Evolutionary conservation across 2,113 vertebrate species (phyloP).

Genomic region (Hymenochirus boettgeri): DNA sequence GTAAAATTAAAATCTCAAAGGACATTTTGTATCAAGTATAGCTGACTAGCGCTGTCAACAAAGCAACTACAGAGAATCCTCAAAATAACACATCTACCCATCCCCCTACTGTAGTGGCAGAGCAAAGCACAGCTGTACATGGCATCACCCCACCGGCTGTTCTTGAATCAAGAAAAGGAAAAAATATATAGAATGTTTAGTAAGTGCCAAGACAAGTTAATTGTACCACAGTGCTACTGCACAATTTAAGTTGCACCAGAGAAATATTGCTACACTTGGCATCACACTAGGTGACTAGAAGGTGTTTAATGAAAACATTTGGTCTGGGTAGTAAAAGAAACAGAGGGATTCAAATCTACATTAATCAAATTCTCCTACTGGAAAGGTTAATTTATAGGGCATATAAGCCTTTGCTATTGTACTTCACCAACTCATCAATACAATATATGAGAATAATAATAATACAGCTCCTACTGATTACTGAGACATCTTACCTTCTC

Average conservation of each 20-base stretch:
- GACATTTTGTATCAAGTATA: neutral
- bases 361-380: neutral
- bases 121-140: slow-evolving; percentile 17
- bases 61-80: slow-evolving; percentile 1
- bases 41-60: slow-evolving; percentile 3
- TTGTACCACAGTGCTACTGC: too few relatives aligned
- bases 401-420: too few relatives aligned
- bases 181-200: neutral
- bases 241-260: neutral
- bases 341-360: neutral
- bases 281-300: neutral
- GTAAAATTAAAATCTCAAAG: too few relatives aligned
- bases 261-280: neutral
- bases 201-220: neutral
- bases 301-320: too few relatives aligned
- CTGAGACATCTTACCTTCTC: slow-evolving; percentile 74
- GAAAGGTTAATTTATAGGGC: neutral
- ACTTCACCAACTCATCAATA: too few relatives aligned
- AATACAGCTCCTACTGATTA: neutral
- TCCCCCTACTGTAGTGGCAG: slow-evolving; percentile 5
- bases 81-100: neutral
- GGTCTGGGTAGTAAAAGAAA: too few relatives aligned
- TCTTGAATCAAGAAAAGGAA: neutral
- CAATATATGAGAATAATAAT: neutral
- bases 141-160: slow-evolving; percentile 3